phyloP scores from a whole-genome alignment of 2,797 vertebrate genomes.

The Gallinago nigripennis region DNA sequence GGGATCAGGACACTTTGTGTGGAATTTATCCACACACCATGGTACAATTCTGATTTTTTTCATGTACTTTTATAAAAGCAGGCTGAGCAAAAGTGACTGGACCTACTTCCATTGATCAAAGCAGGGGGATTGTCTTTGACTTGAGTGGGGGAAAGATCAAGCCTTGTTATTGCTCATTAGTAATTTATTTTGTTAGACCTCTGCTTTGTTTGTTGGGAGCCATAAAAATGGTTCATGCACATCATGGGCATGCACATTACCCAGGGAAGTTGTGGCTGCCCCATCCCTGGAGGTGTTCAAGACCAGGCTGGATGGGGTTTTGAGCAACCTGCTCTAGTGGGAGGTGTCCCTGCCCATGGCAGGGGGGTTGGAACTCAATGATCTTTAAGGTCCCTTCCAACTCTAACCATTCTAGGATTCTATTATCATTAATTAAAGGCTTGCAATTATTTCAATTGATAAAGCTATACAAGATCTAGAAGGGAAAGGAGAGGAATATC shows the following conservation, averaged over 20 bases:
- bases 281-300: too few relatives aligned
- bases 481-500: not conserved
- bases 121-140: not conserved
- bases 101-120: not conserved
- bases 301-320: too few relatives aligned
- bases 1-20: not conserved
- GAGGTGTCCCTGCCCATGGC: too few relatives aligned
- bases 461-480: not conserved
- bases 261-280: too few relatives aligned
- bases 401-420: too few relatives aligned
- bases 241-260: not conserved
- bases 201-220: not conserved
- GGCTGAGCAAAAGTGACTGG: not conserved
- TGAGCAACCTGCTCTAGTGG: too few relatives aligned
- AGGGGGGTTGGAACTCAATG: too few relatives aligned
- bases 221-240: not conserved
- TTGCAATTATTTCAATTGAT: not conserved
- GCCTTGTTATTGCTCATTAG: not conserved
- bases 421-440: not conserved
- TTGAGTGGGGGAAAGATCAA: not conserved
- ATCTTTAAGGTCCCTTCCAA: too few relatives aligned
- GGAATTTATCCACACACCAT: not conserved
- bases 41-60: not conserved
- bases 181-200: not conserved
- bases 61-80: not conserved